A percentile compares a stretch with the other conserved stretches of the same genome.
These are phyloP conservation scores for Sebastes reedi DNA, from an alignment of 2,797 vertebrate species.

Conservation along the genomic window DNA sequence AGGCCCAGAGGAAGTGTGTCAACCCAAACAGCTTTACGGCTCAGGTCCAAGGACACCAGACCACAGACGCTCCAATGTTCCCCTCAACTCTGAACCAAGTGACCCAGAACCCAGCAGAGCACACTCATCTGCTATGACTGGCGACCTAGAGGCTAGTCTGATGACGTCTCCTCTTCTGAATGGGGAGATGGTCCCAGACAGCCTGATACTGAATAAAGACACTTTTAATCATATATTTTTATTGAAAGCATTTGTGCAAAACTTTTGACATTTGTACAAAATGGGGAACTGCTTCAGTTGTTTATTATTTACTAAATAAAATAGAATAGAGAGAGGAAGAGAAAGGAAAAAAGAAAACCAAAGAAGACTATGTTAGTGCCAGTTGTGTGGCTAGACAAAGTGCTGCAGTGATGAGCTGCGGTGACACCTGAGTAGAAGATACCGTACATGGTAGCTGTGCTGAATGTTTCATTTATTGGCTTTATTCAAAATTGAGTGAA, in stretches of 20 bases:
- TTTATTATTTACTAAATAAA: too few species aligned
- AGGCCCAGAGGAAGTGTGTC: constrained; percentile 43
- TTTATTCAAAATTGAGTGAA: not conserved
- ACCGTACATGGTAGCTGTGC: not conserved
- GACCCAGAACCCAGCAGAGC: constrained; percentile 30
- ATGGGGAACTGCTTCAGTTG: too few species aligned
- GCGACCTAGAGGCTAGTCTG: not conserved
- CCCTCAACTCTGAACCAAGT: constrained; percentile 6
- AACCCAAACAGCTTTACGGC: constrained; percentile 64
- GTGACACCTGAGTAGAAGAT: not conserved
- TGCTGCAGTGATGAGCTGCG: not conserved
- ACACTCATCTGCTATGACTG: not conserved
- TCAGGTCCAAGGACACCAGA: constrained; percentile 53
- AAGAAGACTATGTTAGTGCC: not conserved
- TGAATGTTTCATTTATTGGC: not conserved
- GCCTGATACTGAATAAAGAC: not conserved
- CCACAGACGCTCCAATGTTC: constrained; percentile 19
- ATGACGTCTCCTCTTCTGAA: not conserved
- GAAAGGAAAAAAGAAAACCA: not conserved
- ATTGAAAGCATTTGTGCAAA: too few species aligned
- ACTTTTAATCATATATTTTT: not conserved
- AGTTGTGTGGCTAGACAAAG: not conserved
- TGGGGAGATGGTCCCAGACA: not conserved
- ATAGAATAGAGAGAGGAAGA: too few species aligned
- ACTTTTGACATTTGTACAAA: too few species aligned